phyloP scores from a whole-genome alignment of 35 echinoderm and acorn worm species.

The Ptychodera flava region DNA sequence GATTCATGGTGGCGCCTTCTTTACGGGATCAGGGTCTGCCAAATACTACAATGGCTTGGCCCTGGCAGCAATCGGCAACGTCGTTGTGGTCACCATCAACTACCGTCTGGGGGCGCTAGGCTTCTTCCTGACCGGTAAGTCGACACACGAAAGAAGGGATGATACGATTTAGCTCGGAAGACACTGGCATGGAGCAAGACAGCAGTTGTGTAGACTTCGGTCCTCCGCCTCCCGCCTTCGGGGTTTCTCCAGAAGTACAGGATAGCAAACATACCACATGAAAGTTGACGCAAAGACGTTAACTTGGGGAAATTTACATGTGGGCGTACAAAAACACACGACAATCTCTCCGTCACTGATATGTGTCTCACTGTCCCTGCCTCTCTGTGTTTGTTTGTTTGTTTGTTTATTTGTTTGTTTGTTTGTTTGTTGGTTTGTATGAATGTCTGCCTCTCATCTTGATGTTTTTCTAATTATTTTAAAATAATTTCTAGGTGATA shows the following conservation, averaged over 20 bases:
- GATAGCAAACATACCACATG: too few relatives aligned
- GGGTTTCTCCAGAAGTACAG: too few relatives aligned
- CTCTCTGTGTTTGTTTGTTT: too few relatives aligned
- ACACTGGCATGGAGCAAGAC: too few relatives aligned
- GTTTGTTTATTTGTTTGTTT: too few relatives aligned
- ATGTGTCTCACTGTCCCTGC: background rate
- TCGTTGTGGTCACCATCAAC: slow-evolving; percentile 55
- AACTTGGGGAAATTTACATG: too few relatives aligned
- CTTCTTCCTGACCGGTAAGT: slow-evolving; percentile 45
- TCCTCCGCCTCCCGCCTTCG: too few relatives aligned
- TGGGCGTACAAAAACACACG: too few relatives aligned
- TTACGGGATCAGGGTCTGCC: slow-evolving; percentile 18
- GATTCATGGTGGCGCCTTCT: slow-evolving; percentile 41
- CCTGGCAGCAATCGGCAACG: slow-evolving; percentile 46
- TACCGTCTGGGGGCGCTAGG: slow-evolving; percentile 41
- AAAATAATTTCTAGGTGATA: slow-evolving; percentile 32
- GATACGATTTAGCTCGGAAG: background rate
- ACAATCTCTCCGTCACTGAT: background rate
- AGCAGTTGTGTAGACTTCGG: too few relatives aligned
- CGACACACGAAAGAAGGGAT: too few relatives aligned
- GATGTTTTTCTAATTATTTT: background rate
- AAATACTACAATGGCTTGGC: slow-evolving; percentile 31
- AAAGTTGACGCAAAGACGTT: too few relatives aligned
- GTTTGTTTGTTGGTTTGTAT: too few relatives aligned
- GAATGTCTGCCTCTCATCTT: background rate